Evolutionary conservation across 2,797 vertebrate species (phyloP), one percentile per base, ranked within the genome.

Genomic region (Lepilemur ruficaudatus): DNA sequence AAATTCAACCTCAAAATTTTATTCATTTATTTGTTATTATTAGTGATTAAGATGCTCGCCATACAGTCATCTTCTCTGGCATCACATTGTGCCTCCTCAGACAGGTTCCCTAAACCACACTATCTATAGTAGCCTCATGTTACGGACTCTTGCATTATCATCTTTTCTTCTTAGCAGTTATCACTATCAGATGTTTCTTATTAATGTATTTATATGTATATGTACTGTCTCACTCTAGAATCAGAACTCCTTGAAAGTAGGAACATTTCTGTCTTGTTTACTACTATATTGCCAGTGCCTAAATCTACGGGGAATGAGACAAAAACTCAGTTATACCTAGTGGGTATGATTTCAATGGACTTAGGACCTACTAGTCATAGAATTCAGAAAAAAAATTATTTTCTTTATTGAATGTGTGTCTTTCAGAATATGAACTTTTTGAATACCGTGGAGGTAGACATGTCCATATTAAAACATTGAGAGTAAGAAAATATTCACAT

Each of bases 351-450:
- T 79, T 89, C 61, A 12, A 83, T 76, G 7, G 50, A 82, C 32
- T 93, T 73, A 17, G 12, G 38, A 82, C 23, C 85, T 89, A 72
- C 1, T 96, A 12, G 2, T 75, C 28, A 85, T 59, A 50, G 35
- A 91, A 83, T 79, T 85, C 67, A 28, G 73, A 35, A 25, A 82
- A 78, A 83, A 5, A 7, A 20, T 75, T 82, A 38, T 57, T 84
- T 86, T 88, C 25, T 72, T 85, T 84, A 48, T 14, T 91, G 7
- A 65, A 75, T 11, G 5, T 48, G 7, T 73, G 20, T 46, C 61
- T 91, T 95, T 78, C 22, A 85, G 18, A 81, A 87, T 30, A 35
- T n/a, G 12, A 96, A 63, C 38, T 94, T 92, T 93, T 41, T 50
- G 76, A 82, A 65, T 46, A 4, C 32, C 18, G 52, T 76, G 41